Conservation (phyloP, 2,888 invertebrate genomes). For the Villa cingulata region DNA sequence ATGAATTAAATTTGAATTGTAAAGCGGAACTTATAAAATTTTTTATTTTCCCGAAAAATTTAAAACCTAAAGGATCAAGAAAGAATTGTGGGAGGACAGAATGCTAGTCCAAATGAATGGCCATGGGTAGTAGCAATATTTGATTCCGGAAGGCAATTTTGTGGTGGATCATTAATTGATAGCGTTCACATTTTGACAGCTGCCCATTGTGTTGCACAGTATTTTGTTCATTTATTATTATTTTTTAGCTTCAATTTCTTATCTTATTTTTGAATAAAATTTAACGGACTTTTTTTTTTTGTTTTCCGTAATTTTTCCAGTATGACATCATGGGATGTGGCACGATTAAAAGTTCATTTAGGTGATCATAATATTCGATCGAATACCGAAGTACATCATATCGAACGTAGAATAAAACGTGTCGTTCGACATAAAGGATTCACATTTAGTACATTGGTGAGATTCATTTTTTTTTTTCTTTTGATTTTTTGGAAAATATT, state of each 20-base stretch:
- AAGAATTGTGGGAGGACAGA: constrained; percentile 72
- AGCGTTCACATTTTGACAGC: constrained; percentile 65
- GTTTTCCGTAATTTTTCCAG: constrained; percentile 35
- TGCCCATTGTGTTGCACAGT: constrained; percentile 84
- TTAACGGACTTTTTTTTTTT: not conserved
- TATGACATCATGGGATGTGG: constrained; percentile 82
- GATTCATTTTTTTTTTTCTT: too few relatives aligned
- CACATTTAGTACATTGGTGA: constrained; percentile 65
- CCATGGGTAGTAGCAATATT: constrained; percentile 77
- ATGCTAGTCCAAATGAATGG: constrained; percentile 70
- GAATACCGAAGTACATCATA: constrained; percentile 57
- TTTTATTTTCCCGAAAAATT: not conserved
- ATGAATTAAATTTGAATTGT: not conserved
- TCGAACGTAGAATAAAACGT: constrained; percentile 65
- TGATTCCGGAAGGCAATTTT: constrained; percentile 72
- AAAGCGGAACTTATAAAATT: not conserved
- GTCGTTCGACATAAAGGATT: constrained; percentile 77
- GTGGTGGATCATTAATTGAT: constrained; percentile 76
- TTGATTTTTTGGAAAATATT: constrained; percentile 12
- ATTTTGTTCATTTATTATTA: constrained; percentile 29
- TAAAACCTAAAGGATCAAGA: constrained; percentile 47
- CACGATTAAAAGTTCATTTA: constrained; percentile 62
- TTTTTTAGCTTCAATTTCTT: not conserved
- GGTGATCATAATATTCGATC: constrained; percentile 74
- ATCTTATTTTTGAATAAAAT: too few relatives aligned